Evolutionary conservation across 2,797 vertebrate species (phyloP).

Genomic region (Labroides dimidiatus): DNA sequence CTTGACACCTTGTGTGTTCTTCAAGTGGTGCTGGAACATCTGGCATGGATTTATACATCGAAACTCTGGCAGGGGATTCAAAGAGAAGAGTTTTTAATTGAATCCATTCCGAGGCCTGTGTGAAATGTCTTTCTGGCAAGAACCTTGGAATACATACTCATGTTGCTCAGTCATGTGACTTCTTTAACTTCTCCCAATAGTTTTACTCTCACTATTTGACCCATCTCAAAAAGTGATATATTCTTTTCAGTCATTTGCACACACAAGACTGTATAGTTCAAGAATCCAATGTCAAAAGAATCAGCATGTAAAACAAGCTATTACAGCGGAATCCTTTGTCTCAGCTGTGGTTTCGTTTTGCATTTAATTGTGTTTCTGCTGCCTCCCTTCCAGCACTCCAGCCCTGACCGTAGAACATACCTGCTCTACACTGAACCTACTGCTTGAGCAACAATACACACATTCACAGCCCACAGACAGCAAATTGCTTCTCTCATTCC

Average conservation of each 20-base stretch:
- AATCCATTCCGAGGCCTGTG: slow-evolving; percentile 72
- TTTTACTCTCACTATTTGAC: slow-evolving; percentile 12
- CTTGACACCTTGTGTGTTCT: slow-evolving; percentile 75
- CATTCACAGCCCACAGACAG: slow-evolving; percentile 82
- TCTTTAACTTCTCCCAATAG: slow-evolving; percentile 36
- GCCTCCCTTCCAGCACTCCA: slow-evolving; percentile 39
- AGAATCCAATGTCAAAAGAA: background rate
- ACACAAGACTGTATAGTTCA: background rate
- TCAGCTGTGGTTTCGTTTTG: slow-evolving; percentile 12
- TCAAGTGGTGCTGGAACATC: slow-evolving; percentile 65
- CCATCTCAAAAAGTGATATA: slow-evolving; percentile 15
- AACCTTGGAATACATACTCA: slow-evolving; percentile 58
- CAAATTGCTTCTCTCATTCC: slow-evolving; percentile 85
- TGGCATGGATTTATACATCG: slow-evolving; percentile 73
- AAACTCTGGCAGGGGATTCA: slow-evolving; percentile 75
- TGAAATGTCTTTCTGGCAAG: slow-evolving; percentile 72
- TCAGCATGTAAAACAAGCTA: background rate
- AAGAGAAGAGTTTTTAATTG: slow-evolving; percentile 75
- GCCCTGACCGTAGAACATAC: slow-evolving; percentile 52
- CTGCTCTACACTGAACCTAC: slow-evolving; percentile 59
- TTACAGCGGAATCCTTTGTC: background rate
- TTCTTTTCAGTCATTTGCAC: background rate
- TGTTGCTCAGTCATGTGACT: slow-evolving; percentile 66
- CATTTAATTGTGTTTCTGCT: slow-evolving; percentile 2
- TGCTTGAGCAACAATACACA: slow-evolving; percentile 79